Conservation (phyloP, 1,140 invertebrate species). For the Brachionus paranguensis region DNA sequence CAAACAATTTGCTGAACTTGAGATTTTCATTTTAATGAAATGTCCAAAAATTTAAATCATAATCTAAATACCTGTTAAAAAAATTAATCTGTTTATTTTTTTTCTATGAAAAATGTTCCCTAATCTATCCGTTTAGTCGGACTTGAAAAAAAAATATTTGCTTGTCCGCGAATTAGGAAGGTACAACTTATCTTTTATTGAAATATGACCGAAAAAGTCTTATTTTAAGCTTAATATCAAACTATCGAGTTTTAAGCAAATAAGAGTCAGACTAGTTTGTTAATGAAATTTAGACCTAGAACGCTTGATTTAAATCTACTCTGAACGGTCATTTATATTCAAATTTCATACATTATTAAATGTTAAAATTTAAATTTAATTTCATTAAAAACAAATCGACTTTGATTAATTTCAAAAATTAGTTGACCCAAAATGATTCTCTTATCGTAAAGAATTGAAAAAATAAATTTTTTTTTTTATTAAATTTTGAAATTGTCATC, state of each 20-base stretch:
- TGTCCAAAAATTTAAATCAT: not conserved
- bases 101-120: not conserved
- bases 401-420: not conserved
- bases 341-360: conserved; percentile 9
- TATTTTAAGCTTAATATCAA: conserved; percentile 14
- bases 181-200: not conserved
- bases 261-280: not conserved
- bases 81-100: not conserved
- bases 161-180: not conserved
- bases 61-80: not conserved
- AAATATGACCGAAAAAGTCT: not conserved
- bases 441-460: not conserved
- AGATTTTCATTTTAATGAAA: not conserved
- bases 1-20: not conserved
- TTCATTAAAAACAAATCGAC: not conserved
- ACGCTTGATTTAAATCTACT: conserved; percentile 18
- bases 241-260: not conserved
- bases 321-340: conserved; percentile 21
- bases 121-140: not conserved
- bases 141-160: not conserved
- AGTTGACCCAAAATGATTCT: not conserved
- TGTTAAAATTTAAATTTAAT: not conserved
- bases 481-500: not conserved
- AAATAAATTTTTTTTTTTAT: too few species aligned
- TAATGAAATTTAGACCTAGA: conserved; percentile 13